A percentile compares a stretch with the other conserved stretches of the same genome.
Conservation (phyloP, 2,888 invertebrate genomes). For the Leptinotarsa peninsularis region DNA sequence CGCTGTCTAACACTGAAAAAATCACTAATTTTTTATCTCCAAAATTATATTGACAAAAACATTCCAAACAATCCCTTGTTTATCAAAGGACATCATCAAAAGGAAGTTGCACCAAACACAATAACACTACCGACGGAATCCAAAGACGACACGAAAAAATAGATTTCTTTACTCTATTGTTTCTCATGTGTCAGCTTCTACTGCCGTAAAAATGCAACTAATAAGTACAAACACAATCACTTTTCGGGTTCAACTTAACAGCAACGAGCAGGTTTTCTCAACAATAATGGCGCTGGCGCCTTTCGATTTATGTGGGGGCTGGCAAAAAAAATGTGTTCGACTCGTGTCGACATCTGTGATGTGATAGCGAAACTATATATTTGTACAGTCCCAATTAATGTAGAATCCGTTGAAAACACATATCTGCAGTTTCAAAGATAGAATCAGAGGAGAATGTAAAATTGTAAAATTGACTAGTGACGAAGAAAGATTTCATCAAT, state of each 20-base stretch:
- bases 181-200: neutral
- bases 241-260: constrained; percentile 27
- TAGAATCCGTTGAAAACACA: neutral
- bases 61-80: constrained; percentile 45
- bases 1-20: constrained; percentile 38
- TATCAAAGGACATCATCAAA: constrained; percentile 47
- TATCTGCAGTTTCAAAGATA: no score
- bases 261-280: constrained; percentile 43
- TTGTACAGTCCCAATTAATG: neutral
- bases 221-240: constrained; percentile 26
- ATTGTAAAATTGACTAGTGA: no score
- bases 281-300: constrained; percentile 55
- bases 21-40: constrained; percentile 38
- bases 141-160: constrained; percentile 11
- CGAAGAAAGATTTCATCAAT: no score
- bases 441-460: no score
- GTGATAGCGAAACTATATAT: neutral
- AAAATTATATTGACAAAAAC: constrained; percentile 24
- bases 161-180: neutral
- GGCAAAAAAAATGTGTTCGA: neutral
- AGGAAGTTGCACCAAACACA: constrained; percentile 41
- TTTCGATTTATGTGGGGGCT: constrained; percentile 43
- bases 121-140: constrained; percentile 34
- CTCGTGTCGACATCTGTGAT: constrained; percentile 27
- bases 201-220: constrained; percentile 11